Conservation (phyloP, 2,888 invertebrate species). For the Pammene aurita region DNA sequence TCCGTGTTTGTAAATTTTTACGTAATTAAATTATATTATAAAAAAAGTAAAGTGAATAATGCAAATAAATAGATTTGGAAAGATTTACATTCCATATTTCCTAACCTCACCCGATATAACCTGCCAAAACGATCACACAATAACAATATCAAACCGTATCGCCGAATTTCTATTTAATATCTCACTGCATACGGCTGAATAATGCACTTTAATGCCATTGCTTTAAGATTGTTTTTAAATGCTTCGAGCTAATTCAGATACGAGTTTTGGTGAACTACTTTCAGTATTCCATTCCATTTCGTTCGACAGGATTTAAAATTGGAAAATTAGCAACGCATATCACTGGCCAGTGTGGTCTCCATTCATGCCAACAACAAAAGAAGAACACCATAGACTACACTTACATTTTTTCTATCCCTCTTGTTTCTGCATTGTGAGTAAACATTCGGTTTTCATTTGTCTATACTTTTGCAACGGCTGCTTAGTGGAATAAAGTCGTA, state of each 20-base stretch:
- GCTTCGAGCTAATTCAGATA: neutral
- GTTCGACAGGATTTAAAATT: constrained; percentile 60
- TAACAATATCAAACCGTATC: constrained; percentile 22
- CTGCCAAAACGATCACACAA: constrained; percentile 14
- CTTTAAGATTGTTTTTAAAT: neutral
- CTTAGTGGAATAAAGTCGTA: constrained; percentile 5
- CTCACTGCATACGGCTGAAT: no score
- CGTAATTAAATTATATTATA: no score
- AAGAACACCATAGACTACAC: constrained; percentile 44
- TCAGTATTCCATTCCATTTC: constrained; percentile 40
- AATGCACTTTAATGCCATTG: neutral
- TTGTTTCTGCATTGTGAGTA: constrained; percentile 64
- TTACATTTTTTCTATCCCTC: constrained; percentile 51
- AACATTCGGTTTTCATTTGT: constrained; percentile 59
- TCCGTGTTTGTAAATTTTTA: no score
- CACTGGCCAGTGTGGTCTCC: constrained; percentile 75
- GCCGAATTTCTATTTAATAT: constrained; percentile 5
- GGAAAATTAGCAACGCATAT: constrained; percentile 77
- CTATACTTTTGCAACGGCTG: constrained; percentile 54
- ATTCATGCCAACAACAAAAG: constrained; percentile 66
- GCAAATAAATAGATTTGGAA: neutral
- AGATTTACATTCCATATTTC: neutral
- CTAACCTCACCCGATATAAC: neutral
- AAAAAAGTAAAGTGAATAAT: neutral
- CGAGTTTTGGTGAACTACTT: constrained; percentile 11